A percentile compares a stretch with the other conserved stretches of the same genome.
Conservation (phyloP, 2,888 invertebrate species). For the Agriopis marginaria region DNA sequence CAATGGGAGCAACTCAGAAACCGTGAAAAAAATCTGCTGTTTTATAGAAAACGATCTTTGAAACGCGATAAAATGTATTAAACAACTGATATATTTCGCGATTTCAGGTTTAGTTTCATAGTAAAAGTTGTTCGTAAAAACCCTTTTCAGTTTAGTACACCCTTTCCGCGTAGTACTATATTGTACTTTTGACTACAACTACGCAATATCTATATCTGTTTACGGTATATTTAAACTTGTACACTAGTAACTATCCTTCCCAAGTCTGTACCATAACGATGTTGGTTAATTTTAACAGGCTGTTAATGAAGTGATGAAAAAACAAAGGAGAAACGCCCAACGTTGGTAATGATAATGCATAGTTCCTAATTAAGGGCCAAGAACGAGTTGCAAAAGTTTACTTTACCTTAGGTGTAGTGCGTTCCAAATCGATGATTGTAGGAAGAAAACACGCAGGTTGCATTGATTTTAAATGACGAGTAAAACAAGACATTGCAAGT, state of each 20-base stretch:
- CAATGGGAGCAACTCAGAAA: no score
- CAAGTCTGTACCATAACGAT: neutral
- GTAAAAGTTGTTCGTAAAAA: no score
- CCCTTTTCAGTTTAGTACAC: no score
- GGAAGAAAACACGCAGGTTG: neutral
- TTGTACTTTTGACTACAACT: no score
- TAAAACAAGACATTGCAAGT: neutral
- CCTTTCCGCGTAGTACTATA: no score
- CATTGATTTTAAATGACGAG: neutral
- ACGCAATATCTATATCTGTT: neutral
- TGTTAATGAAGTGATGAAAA: slow-evolving; percentile 21
- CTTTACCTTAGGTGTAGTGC: neutral
- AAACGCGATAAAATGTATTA: no score
- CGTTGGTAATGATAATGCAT: neutral
- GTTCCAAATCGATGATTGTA: neutral
- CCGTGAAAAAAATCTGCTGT: no score
- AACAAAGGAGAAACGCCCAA: slow-evolving; percentile 24
- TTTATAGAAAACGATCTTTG: no score
- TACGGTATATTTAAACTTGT: neutral
- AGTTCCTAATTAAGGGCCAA: slow-evolving; percentile 20
- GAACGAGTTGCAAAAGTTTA: slow-evolving; percentile 18
- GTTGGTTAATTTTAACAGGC: slow-evolving; percentile 14
- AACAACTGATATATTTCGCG: no score
- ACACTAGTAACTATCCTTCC: neutral
- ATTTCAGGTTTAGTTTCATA: no score